Evolutionary conservation across 2,113 vertebrate species (phyloP).

Genomic region (Mungos mungo): DNA sequence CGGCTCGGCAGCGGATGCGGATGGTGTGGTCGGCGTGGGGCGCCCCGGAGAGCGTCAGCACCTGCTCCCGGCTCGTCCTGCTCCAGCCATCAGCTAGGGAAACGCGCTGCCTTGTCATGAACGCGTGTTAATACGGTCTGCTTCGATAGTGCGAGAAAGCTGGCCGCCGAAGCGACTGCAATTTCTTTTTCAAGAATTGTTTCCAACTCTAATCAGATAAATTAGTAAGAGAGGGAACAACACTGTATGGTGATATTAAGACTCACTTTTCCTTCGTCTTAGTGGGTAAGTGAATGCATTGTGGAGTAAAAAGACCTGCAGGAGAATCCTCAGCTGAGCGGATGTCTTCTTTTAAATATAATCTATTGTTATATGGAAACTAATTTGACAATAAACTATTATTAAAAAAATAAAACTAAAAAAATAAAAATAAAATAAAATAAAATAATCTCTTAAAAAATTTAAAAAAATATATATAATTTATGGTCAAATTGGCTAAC

Average conservation of each 20-base stretch:
- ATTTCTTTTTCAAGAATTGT: slow-evolving; percentile 62
- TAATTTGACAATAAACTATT: too few species aligned
- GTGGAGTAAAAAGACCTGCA: fast-evolving
- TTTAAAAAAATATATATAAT: too few species aligned
- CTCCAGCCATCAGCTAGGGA: slow-evolving; percentile 55
- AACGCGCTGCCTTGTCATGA: slow-evolving; percentile 44
- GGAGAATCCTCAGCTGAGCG: fast-evolving
- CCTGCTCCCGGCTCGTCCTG: slow-evolving; percentile 57
- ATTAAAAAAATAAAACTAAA: too few species aligned
- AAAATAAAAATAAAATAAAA: too few species aligned
- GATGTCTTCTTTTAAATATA: too few species aligned
- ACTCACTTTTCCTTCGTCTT: neutral
- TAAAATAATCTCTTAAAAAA: too few species aligned
- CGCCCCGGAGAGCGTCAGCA: slow-evolving; percentile 59
- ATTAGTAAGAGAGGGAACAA: neutral
- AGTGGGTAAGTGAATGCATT: neutral
- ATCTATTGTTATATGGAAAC: too few species aligned
- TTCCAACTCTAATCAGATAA: slow-evolving; percentile 48
- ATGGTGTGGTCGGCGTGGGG: neutral
- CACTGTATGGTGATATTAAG: fast-evolving
- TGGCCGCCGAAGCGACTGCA: slow-evolving; percentile 62
- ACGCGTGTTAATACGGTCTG: slow-evolving; percentile 62
- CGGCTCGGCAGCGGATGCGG: fast-evolving
- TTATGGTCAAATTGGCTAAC: too few species aligned
- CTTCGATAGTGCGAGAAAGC: slow-evolving; percentile 57